Evolutionary conservation across 2,888 invertebrate species (phyloP).

Genomic region (Drosophila conformis): DNA sequence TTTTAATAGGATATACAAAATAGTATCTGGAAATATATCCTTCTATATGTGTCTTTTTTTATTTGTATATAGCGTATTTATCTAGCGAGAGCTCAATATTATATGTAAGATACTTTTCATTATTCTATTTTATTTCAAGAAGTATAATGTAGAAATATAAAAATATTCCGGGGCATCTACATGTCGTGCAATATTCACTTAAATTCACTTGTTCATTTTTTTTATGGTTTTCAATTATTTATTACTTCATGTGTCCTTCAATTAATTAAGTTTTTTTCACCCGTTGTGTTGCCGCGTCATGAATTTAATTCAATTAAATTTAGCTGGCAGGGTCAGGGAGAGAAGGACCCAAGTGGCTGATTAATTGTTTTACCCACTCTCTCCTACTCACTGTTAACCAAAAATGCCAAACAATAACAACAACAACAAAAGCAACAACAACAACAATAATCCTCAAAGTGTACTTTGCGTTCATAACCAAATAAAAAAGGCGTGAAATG

Average conservation of each 20-base stretch:
- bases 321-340: constrained; percentile 33
- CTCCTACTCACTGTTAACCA: neutral
- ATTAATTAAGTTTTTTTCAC: constrained; percentile 42
- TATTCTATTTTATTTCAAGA: neutral
- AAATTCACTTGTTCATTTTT: constrained; percentile 2
- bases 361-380: constrained; percentile 44
- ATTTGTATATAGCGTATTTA: neutral
- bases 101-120: neutral
- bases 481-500: constrained; percentile 63
- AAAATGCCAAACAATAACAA: constrained; percentile 26
- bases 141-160: neutral
- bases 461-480: constrained; percentile 47
- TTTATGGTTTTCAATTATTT: constrained; percentile 43
- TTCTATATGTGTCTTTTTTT: neutral
- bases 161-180: neutral
- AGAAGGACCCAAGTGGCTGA: constrained; percentile 35
- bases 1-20: neutral
- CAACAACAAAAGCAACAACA: constrained; percentile 13
- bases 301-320: constrained; percentile 58
- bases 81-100: neutral
- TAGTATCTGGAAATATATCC: neutral
- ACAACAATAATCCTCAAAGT: constrained; percentile 9
- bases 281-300: constrained; percentile 25
- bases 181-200: neutral
- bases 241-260: constrained; percentile 30